Conservation (phyloP, 2,888 invertebrate species). For the Girardia tigrina region DNA sequence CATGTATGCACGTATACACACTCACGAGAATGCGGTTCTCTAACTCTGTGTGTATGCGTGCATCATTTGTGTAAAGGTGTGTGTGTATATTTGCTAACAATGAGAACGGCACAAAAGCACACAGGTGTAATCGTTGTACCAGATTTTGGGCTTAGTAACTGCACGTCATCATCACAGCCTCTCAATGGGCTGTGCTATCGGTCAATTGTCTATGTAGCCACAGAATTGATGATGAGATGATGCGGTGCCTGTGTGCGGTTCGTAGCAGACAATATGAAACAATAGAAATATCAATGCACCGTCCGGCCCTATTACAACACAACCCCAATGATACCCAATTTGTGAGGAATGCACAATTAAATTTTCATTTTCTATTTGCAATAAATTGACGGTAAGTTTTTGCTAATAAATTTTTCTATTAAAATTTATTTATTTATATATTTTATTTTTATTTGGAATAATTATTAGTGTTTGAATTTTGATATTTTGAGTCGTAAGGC, state of each 20-base stretch:
- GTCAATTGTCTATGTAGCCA: slow-evolving; percentile 11
- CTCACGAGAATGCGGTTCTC: too few relatives aligned
- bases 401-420: neutral
- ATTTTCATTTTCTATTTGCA: slow-evolving; percentile 23
- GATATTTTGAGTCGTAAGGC: neutral
- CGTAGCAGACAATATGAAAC: slow-evolving; percentile 23
- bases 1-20: neutral
- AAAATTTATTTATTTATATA: neutral
- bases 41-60: too few relatives aligned
- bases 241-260: slow-evolving; percentile 20
- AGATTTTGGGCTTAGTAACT: slow-evolving; percentile 17
- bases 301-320: slow-evolving; percentile 23
- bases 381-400: neutral
- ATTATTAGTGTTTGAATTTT: neutral
- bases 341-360: slow-evolving; percentile 17
- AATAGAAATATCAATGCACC: slow-evolving; percentile 20
- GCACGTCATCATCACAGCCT: slow-evolving; percentile 19
- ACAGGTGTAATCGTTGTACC: slow-evolving; percentile 19
- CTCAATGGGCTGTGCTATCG: slow-evolving; percentile 23
- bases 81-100: slow-evolving; percentile 19
- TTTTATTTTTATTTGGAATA: neutral
- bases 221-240: slow-evolving; percentile 3
- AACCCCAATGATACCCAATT: slow-evolving; percentile 23
- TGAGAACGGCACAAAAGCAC: slow-evolving; percentile 11
- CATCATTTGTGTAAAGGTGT: neutral